Evolutionary conservation across 37 sponge, comb jelly and placozoan genomes (phyloP).

Genomic region (Agelas oroides): DNA sequence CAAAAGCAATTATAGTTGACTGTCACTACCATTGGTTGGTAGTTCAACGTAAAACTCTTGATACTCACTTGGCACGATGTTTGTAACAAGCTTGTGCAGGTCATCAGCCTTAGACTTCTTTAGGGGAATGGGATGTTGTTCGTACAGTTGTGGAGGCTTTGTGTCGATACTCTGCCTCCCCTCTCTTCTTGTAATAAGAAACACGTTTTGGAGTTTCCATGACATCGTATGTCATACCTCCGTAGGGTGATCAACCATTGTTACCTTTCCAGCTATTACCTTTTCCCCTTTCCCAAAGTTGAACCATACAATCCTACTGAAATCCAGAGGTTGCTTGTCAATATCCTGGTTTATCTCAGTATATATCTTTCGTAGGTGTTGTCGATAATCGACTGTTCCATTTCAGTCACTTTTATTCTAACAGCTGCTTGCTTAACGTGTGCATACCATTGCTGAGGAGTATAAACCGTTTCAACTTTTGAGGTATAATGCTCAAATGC

Average conservation of each 20-base stretch:
- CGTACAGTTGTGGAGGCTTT: conserved; percentile 24
- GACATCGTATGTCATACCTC: conserved; percentile 19
- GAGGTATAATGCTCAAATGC: conserved; percentile 18
- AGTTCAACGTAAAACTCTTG: conserved; percentile 55
- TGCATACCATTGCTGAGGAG: conserved; percentile 41
- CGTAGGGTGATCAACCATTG: not conserved
- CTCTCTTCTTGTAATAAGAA: conserved; percentile 24
- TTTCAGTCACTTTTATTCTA: conserved; percentile 37
- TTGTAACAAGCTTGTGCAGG: conserved; percentile 29
- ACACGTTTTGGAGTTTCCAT: conserved; percentile 13
- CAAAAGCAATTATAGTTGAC: not conserved
- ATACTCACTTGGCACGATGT: conserved; percentile 31
- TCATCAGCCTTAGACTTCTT: conserved; percentile 64
- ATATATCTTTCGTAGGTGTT: conserved; percentile 29
- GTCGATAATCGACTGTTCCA: conserved; percentile 50
- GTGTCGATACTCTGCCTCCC: not conserved
- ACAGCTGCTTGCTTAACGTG: conserved; percentile 18
- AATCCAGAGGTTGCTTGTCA: conserved; percentile 41
- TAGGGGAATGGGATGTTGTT: conserved; percentile 52
- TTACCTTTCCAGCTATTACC: not conserved
- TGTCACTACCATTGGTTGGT: conserved; percentile 17
- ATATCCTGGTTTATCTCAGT: conserved; percentile 55
- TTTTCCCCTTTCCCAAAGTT: conserved; percentile 47
- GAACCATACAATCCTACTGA: conserved; percentile 55
- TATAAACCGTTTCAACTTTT: conserved; percentile 46